phyloP scores from a whole-genome alignment of 2,113 vertebrate species.

The Oreocharis arfaki region DNA sequence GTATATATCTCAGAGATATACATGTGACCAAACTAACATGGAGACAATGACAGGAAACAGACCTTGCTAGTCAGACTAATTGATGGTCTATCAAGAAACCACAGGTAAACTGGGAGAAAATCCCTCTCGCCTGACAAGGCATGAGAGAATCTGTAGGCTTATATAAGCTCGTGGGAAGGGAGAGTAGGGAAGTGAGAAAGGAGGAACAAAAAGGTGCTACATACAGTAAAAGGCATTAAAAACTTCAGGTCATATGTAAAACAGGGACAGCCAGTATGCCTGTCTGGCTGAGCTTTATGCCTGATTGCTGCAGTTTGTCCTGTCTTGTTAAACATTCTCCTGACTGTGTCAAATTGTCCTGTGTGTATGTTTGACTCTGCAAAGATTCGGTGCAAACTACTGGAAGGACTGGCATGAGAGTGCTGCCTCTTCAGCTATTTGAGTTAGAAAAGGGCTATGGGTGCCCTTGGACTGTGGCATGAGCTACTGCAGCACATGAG shows the following conservation, averaged over 20 bases:
- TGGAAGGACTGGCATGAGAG: fast-evolving
- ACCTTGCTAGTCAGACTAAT: neutral
- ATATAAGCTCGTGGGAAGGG: neutral
- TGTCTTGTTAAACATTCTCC: neutral
- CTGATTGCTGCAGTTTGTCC: neutral
- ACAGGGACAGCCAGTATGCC: neutral
- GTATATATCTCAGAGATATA: no score
- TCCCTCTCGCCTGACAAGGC: no score
- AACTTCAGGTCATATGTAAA: neutral
- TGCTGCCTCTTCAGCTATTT: neutral
- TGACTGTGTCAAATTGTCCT: neutral
- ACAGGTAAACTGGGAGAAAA: neutral
- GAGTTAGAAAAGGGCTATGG: neutral
- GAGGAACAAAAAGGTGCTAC: neutral
- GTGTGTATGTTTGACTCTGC: neutral
- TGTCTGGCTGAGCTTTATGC: neutral
- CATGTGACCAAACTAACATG: neutral
- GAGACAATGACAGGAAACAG: neutral
- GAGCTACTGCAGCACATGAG: neutral
- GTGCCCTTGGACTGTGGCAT: neutral
- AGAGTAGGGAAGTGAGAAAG: neutral
- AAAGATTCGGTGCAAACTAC: neutral
- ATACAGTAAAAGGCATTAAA: neutral
- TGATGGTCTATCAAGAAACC: neutral
- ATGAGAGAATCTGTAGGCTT: neutral